Base-by-base conservation (phyloP, 2,888 invertebrate genomes). In the Xylocampa areola region DNA sequence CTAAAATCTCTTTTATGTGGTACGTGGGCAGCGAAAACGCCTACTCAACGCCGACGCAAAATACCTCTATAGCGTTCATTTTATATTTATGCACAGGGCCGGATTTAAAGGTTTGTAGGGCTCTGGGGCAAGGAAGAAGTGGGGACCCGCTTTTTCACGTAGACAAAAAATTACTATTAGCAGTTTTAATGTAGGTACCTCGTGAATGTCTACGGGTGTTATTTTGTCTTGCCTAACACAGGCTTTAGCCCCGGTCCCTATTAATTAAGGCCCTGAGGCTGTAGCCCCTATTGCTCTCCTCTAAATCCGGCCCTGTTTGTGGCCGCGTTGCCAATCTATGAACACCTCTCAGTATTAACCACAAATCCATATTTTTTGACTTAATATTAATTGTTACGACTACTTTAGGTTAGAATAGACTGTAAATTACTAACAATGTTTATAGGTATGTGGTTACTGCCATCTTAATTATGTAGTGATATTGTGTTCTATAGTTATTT, bases 401-500 rank as follows among this genome's bases (percentile, higher is more conserved):
- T 19, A 33, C n/a, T 27, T 41, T 53, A 48, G 17, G 49, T 44
- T 17, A 19, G 6, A 33, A 13, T 35, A 64, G 40, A 17, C 16
- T 30, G 29, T 58, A 51, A 43, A 37, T 27, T 55, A 63, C 43
- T 67, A 72, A 74, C 47, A 54, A 45, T 47, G 47, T 59, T 51
- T 47, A 54, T 29, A 57, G 52, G 49, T 33, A 33, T 48, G 48
- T 30, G 19, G 44, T 40, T 37, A 49, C 32, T 41, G 54, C 48
- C 36, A 37, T 25, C 43, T 30, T 47, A 52, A 70, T 70, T 57
- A 54, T 62, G 72, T 60, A 44, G 21, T 33, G 39, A 37, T 62
- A 49, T 52, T 68, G 39, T 54, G 45, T 54, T 65, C 43, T 44
- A 59, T 55, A 51, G 45, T 49, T 69, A 53, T 51, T 66, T 66